Evolutionary conservation across 2,888 invertebrate species (phyloP), one percentile per base, ranked within the genome.

Genomic region (Rhogogaster chlorosoma): DNA sequence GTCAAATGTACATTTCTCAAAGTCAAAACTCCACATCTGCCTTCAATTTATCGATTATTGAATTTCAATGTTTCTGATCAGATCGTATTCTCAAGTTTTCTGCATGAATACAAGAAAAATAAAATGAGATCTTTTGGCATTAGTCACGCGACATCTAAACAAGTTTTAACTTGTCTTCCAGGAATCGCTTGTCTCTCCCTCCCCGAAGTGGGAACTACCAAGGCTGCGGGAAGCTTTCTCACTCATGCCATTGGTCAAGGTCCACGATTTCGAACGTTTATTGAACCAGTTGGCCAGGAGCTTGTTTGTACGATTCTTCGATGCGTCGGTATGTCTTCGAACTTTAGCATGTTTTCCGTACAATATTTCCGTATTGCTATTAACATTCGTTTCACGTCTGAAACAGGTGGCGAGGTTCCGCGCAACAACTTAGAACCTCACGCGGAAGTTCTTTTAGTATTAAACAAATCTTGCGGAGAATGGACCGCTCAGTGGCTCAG

Each of bases 391-490:
- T 53, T 38, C 9, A 49, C 32, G 12, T 61, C 22, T 42, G 32
- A 36, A n/a, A 45, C 86, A 95, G 96, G 95, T 75, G 96, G 95
- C 12, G 94, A 94, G 87, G 94, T 95, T n/a, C 95, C 96, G 0
- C 92, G 96, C 84, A 93, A 94, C 83, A 94, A 95, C 78, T 94
- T 96, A 57, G 96, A 96, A 84, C 93, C 95, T 38, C 94, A 96
- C 88, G 94, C 95, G 29, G 96, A 96, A 90, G 94, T 97, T 73
- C 90, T 97, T 73, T 91, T 95, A 87, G 94, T 95, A 32, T 93
- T 97, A 89, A 97, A 96, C 91, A 97, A 96, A 92, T 96, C 96
- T 90, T 96, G 96, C 93, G 94, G 95, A 89, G 95, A 95, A 90
- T 94, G 94, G 92, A 93, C 95, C 64, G 93, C 94, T 73, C 94